Conservation (phyloP, 2,888 invertebrate species). For the Anarsia innoxiella region DNA sequence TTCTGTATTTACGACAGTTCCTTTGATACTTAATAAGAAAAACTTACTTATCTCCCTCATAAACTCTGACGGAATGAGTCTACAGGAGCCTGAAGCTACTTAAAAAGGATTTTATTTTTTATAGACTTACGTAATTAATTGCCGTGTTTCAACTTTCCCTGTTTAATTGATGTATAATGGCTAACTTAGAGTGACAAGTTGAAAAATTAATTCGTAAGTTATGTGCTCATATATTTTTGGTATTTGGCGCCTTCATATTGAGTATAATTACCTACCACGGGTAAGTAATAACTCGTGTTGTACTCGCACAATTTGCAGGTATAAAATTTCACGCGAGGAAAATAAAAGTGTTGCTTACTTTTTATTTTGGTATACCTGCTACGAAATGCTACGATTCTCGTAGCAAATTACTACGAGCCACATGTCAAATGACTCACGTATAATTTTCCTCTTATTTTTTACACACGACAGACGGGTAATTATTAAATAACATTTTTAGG, state of each 20-base stretch:
- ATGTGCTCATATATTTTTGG: no score
- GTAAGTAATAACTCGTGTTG: no score
- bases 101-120: slow-evolving; percentile 17
- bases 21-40: slow-evolving; percentile 56
- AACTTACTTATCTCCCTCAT: slow-evolving; percentile 40
- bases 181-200: no score
- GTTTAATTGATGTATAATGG: background rate
- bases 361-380: background rate
- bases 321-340: no score
- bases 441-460: no score
- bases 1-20: slow-evolving; percentile 61
- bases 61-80: slow-evolving; percentile 7
- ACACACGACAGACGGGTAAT: no score
- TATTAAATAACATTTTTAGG: no score
- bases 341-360: no score
- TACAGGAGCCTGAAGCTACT: background rate
- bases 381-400: slow-evolving; percentile 13
- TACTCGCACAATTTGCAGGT: no score
- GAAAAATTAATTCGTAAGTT: no score
- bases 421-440: background rate
- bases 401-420: slow-evolving; percentile 17
- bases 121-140: slow-evolving; percentile 25
- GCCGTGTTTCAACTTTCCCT: slow-evolving; percentile 5
- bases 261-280: no score
- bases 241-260: no score